These are phyloP conservation scores for Papilio xuthus DNA, from an alignment of 1,140 invertebrate species.

Conservation along the genomic window DNA sequence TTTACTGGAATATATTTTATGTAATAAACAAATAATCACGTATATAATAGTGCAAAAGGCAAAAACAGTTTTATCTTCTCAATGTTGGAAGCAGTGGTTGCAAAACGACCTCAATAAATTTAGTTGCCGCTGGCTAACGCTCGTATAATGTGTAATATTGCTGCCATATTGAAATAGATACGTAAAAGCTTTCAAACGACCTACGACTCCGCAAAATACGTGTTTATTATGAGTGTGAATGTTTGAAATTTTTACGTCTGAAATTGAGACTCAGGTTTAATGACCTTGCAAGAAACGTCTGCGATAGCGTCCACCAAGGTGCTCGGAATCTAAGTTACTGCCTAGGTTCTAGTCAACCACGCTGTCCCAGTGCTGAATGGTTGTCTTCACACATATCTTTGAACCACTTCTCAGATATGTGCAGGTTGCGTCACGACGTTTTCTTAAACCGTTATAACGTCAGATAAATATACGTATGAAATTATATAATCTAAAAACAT, in stretches of 20 bases:
- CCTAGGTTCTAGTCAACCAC: too few relatives aligned
- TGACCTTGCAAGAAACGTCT: neutral
- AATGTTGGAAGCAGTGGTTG: slow-evolving; percentile 34
- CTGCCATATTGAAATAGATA: slow-evolving; percentile 37
- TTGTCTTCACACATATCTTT: too few relatives aligned
- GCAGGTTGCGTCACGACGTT: too few relatives aligned
- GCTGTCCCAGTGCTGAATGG: too few relatives aligned
- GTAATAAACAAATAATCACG: slow-evolving; percentile 19
- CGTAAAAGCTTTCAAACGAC: slow-evolving; percentile 30
- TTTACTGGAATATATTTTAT: neutral
- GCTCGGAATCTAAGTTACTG: too few relatives aligned
- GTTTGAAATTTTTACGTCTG: neutral
- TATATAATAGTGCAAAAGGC: neutral
- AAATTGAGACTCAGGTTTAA: neutral
- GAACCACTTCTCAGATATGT: too few relatives aligned
- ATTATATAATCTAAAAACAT: too few relatives aligned
- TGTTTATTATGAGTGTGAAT: slow-evolving; percentile 1
- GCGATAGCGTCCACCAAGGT: too few relatives aligned
- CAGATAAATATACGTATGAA: too few relatives aligned
- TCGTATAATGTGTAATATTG: slow-evolving; percentile 35
- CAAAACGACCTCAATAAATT: slow-evolving; percentile 39
- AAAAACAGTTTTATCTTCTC: slow-evolving; percentile 34
- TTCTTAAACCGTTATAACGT: too few relatives aligned
- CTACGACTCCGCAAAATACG: neutral
- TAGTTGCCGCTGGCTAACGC: slow-evolving; percentile 33